Conservation (phyloP, 2,113 vertebrate genomes). For the Ardeotis arabs region DNA sequence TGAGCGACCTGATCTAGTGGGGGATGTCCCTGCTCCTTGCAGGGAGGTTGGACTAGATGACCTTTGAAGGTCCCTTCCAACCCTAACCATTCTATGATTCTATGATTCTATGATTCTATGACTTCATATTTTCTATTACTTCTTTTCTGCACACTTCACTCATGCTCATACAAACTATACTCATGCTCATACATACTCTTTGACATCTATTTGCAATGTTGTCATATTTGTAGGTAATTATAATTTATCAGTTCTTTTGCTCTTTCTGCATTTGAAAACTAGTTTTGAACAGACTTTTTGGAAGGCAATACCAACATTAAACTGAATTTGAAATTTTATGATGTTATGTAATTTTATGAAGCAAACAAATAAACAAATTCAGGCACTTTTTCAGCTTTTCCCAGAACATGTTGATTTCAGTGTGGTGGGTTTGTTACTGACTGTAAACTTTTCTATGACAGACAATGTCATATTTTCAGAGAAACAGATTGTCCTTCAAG, state of each 20-base stretch:
- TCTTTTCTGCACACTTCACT: background rate
- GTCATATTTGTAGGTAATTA: background rate
- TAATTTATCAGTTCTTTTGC: background rate
- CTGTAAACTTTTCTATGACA: background rate
- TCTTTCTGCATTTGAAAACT: background rate
- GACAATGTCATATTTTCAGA: background rate
- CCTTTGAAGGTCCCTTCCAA: too few species aligned
- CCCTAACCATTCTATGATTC: too few species aligned
- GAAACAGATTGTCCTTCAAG: background rate
- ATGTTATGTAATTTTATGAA: background rate
- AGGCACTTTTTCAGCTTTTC: background rate
- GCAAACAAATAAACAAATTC: background rate
- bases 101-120: too few species aligned
- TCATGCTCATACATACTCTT: too few species aligned
- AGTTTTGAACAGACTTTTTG: background rate
- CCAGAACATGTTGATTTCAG: background rate
- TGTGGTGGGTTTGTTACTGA: background rate
- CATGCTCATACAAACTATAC: background rate
- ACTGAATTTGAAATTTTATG: background rate
- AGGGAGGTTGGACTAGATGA: too few species aligned
- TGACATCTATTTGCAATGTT: background rate
- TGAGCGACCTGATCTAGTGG: too few species aligned
- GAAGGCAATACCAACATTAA: fast-evolving
- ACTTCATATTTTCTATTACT: background rate
- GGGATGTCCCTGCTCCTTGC: too few species aligned